Evolutionary conservation across 2,113 vertebrate genomes (phyloP), one percentile per base, ranked within the genome.

Genomic region (Hippocampus barbouri): DNA sequence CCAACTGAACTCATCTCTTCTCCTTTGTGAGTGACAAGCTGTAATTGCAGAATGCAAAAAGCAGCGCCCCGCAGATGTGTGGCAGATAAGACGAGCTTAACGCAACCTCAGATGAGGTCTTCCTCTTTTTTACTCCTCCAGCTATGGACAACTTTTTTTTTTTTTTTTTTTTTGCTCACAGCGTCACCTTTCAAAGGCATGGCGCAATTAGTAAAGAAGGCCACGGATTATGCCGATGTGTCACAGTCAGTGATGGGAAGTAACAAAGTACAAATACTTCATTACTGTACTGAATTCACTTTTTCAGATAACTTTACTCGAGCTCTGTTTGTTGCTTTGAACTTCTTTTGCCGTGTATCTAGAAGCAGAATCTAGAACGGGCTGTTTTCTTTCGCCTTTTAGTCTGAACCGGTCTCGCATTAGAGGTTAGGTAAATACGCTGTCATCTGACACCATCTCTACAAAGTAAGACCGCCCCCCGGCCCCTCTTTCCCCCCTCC

Each of bases 361-460:
- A n/a, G 11, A 40, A 12, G 41, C 20, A 25, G 25, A 25, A 25
- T n/a, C n/a, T n/a, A 25, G 21, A 30, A 66, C 27, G 27, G 27
- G 3, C 27, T 57, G 70, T 60, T 25, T 25, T 25, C 25, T 25
- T 25, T 74, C 25, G 20, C 16, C 78, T 81, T 84, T 88, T 79
- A 71, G 74, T 71, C 71, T 14, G 7, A 80, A 71, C 71, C 68
- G 70, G 86, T 88, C 84, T 91, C 90, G 91, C 89, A 92, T 90
- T 89, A 90, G 73, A 71, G 78, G 83, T 81, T 84, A 78, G 82
- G 71, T 90, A 85, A 91, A 88, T 81, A 78, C 78, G 81, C 71
- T 27, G 74, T 84, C 85, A 89, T 86, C 83, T 90, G 90, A 92
- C 91, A 89, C 80, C 82, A 89, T 91, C 88, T 90, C 16, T 74